These are phyloP conservation scores for Cantharis nigra DNA, from an alignment of 2,888 invertebrate genomes.

Conservation along the genomic window DNA sequence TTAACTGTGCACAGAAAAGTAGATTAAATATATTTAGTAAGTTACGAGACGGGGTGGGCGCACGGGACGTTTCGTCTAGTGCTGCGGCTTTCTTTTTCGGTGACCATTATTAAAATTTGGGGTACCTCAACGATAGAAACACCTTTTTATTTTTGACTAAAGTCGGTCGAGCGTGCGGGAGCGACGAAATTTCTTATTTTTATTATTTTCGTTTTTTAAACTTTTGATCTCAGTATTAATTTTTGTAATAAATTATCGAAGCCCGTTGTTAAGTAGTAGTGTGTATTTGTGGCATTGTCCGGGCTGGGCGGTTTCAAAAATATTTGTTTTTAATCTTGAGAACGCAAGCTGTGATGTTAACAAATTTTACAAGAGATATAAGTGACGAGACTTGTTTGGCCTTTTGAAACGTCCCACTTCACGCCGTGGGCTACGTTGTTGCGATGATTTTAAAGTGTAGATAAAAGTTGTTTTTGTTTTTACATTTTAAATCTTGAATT, in stretches of 20 bases:
- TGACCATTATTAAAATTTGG: background rate
- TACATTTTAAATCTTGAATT: constrained; percentile 30
- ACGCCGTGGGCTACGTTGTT: background rate
- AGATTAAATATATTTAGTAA: constrained; percentile 21
- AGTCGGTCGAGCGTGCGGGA: background rate
- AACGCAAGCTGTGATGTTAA: constrained; percentile 50
- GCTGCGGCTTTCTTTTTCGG: background rate
- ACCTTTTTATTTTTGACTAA: background rate
- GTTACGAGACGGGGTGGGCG: background rate
- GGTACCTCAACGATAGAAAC: background rate
- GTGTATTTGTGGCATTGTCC: constrained; percentile 45
- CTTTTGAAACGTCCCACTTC: constrained; percentile 31
- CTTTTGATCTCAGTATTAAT: constrained; percentile 54
- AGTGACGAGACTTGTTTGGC: constrained; percentile 47
- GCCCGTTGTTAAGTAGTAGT: constrained; percentile 36
- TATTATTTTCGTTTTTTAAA: constrained; percentile 10
- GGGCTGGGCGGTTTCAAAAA: constrained; percentile 10
- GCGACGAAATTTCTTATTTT: constrained; percentile 11
- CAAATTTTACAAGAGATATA: constrained; percentile 36
- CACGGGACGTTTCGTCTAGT: background rate
- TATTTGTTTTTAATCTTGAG: constrained; percentile 8
- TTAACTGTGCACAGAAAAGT: constrained; percentile 36
- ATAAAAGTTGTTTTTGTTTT: background rate
- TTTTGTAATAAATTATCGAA: constrained; percentile 36
- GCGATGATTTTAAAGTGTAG: background rate